Conservation (phyloP, 2,797 vertebrate species). For the Siniperca obscura region DNA sequence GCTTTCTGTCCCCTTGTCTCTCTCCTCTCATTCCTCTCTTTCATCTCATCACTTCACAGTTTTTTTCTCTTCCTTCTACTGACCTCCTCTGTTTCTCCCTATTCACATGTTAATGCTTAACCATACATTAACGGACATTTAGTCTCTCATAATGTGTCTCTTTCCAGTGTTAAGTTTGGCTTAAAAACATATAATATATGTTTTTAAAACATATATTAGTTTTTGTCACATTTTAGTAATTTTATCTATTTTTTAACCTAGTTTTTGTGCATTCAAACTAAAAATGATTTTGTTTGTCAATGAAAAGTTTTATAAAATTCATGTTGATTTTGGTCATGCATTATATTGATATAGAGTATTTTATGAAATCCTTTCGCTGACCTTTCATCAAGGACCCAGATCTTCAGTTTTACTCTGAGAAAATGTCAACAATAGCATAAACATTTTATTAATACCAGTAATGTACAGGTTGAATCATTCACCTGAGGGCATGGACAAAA, state of each 20-base stretch:
- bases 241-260: background rate
- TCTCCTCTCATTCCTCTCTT: constrained; percentile 11
- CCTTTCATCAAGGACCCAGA: background rate
- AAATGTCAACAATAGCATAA: background rate
- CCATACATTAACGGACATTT: background rate
- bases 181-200: background rate
- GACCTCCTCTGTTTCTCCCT: constrained; percentile 8
- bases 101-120: constrained; percentile 16
- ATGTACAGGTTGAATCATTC: constrained; percentile 2
- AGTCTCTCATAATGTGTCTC: background rate
- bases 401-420: background rate
- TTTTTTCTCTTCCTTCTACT: constrained; percentile 12
- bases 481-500: background rate
- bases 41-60: constrained; percentile 18
- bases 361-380: background rate
- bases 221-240: background rate
- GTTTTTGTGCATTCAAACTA: background rate
- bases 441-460: background rate
- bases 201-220: background rate
- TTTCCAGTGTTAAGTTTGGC: background rate
- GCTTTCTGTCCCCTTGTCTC: constrained; percentile 40
- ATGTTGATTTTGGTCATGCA: background rate
- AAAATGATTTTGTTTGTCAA: background rate
- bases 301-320: background rate
- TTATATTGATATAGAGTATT: background rate